Evolutionary conservation across 2,888 invertebrate genomes (phyloP).

Genomic region (Cremastinae sp.): DNA sequence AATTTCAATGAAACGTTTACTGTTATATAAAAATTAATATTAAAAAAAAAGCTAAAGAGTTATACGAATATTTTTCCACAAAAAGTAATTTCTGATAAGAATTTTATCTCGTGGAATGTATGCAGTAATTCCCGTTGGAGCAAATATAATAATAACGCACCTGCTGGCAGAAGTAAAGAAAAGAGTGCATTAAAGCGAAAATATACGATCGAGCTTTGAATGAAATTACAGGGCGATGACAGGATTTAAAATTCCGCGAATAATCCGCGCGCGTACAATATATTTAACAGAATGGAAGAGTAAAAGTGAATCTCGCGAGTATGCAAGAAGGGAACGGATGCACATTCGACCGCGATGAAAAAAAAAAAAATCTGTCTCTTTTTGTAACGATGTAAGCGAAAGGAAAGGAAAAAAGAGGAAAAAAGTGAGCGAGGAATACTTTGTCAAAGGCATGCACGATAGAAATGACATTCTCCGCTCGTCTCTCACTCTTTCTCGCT

Average conservation of each 20-base stretch:
- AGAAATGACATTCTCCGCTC: slow-evolving; percentile 38
- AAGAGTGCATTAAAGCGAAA: too few species aligned
- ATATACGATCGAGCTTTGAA: too few species aligned
- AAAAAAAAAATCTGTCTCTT: slow-evolving; percentile 41
- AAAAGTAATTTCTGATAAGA: too few species aligned
- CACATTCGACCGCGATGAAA: slow-evolving; percentile 23
- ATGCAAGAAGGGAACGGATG: slow-evolving; percentile 35
- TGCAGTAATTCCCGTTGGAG: too few species aligned
- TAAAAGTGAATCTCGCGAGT: slow-evolving; percentile 53
- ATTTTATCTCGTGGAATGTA: too few species aligned
- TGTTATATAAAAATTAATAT: too few species aligned
- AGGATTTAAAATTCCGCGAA: background rate
- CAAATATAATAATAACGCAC: too few species aligned
- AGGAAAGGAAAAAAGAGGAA: slow-evolving; percentile 14
- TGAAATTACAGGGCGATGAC: too few species aligned
- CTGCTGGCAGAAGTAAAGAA: too few species aligned
- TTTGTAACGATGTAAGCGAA: slow-evolving; percentile 39
- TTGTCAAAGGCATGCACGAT: slow-evolving; percentile 56
- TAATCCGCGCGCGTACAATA: slow-evolving; percentile 6
- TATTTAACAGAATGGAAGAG: slow-evolving; percentile 4
- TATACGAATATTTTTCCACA: too few species aligned
- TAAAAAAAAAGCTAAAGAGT: too few species aligned
- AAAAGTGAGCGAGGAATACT: slow-evolving; percentile 44
- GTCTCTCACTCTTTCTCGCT: background rate
- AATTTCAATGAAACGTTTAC: too few species aligned